A percentile compares a stretch with the other conserved stretches of the same genome.
phyloP scores from a whole-genome alignment of 2,113 vertebrate genomes.

The Zosterops borbonicus region DNA sequence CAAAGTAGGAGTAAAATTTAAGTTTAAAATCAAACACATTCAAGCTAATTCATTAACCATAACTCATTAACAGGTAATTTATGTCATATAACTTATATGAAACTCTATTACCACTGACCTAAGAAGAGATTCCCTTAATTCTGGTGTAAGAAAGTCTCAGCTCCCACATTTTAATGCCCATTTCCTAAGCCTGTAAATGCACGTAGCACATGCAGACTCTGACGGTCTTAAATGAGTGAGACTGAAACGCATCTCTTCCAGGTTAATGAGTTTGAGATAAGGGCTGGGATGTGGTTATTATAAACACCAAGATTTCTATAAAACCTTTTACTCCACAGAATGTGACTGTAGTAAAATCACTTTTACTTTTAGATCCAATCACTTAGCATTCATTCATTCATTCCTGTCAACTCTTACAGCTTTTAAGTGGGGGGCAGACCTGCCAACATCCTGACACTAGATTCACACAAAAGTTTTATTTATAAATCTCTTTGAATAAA shows the following conservation, averaged over 20 bases:
- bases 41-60: neutral
- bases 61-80: neutral
- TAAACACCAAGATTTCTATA: neutral
- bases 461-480: neutral
- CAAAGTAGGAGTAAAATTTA: neutral
- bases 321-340: neutral
- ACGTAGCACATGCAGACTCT: fast-evolving
- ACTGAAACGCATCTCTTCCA: neutral
- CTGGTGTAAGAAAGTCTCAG: neutral
- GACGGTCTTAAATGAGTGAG: neutral
- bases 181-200: neutral
- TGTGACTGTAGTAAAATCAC: neutral
- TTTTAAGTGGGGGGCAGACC: neutral
- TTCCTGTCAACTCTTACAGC: neutral
- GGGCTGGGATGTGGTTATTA: neutral
- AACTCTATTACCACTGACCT: neutral
- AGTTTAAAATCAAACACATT: neutral
- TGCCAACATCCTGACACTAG: neutral
- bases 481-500: neutral
- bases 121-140: neutral
- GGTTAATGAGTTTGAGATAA: neutral
- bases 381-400: neutral
- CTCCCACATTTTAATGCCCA: neutral
- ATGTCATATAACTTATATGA: neutral
- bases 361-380: neutral